These are phyloP conservation scores for Steromphala cineraria DNA, from an alignment of 2,888 invertebrate species.

Conservation along the genomic window DNA sequence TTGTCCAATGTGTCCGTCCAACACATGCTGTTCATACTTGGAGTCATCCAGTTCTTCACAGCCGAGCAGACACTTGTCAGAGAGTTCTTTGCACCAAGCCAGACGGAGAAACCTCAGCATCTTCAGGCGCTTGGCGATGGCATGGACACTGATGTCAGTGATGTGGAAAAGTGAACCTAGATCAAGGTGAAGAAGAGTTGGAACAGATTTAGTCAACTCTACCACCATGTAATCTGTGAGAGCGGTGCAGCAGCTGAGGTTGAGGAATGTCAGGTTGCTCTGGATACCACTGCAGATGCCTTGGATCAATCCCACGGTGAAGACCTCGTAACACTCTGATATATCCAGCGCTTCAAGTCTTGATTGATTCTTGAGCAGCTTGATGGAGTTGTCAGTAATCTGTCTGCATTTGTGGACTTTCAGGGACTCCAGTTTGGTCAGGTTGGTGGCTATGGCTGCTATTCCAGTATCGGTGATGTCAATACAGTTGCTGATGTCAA, in stretches of 20 bases:
- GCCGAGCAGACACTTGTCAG: conserved; percentile 83
- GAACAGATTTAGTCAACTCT: conserved; percentile 79
- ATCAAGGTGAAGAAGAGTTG: conserved; percentile 80
- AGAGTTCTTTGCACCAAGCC: conserved; percentile 82
- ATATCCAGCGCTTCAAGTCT: conserved; percentile 81
- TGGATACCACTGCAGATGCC: conserved; percentile 77
- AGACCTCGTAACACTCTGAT: conserved; percentile 82
- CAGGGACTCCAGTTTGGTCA: conserved; percentile 80
- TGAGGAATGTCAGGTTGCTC: conserved; percentile 58
- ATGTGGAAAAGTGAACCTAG: conserved; percentile 84
- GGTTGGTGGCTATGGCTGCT: conserved; percentile 79
- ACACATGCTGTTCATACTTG: conserved; percentile 35
- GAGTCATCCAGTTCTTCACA: conserved; percentile 34
- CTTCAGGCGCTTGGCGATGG: conserved; percentile 81
- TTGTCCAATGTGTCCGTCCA: conserved; percentile 48
- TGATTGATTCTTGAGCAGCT: conserved; percentile 78
- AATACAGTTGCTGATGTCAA: conserved; percentile 82
- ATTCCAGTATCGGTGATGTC: conserved; percentile 82
- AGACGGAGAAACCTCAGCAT: conserved; percentile 80
- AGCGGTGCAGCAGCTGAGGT: conserved; percentile 66
- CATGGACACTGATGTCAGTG: conserved; percentile 81
- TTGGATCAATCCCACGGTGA: conserved; percentile 80
- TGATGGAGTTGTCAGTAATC: conserved; percentile 81
- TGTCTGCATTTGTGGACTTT: conserved; percentile 82
- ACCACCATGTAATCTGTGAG: conserved; percentile 81